Percentiles rank a stretch among this genome's conserved stretches.
Evolutionary conservation across 1,140 invertebrate species (phyloP).

Genomic region (Cylas formicarius): DNA sequence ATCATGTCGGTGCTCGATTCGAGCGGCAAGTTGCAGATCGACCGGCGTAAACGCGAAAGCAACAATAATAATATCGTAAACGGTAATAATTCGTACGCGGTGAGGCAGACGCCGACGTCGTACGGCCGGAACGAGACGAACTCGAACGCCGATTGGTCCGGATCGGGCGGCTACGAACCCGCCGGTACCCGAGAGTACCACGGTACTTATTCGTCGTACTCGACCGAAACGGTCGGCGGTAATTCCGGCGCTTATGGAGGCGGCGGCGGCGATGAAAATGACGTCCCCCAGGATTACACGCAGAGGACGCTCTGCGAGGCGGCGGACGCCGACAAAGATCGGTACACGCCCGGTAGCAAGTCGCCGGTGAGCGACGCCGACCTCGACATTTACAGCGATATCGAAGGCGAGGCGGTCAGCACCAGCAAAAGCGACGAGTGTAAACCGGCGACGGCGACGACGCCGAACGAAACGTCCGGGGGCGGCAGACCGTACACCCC

Average conservation of each 20-base stretch:
- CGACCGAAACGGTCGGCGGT: not conserved
- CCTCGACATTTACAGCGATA: constrained; percentile 51
- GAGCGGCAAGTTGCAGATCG: constrained; percentile 32
- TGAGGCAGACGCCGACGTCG: constrained; percentile 8
- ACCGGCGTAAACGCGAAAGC: constrained; percentile 15
- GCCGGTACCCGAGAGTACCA: not conserved
- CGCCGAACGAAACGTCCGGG: too few relatives aligned
- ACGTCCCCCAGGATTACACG: constrained; percentile 36
- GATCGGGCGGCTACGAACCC: not conserved
- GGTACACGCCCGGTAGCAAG: constrained; percentile 12
- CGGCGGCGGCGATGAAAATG: constrained; percentile 13
- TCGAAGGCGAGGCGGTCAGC: constrained; percentile 46
- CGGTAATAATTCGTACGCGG: constrained; percentile 14
- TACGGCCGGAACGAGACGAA: not conserved
- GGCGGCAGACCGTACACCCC: constrained; percentile 41
- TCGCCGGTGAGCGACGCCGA: constrained; percentile 41
- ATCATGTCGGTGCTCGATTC: constrained; percentile 49
- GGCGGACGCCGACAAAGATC: constrained; percentile 13
- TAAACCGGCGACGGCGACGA: constrained; percentile 41
- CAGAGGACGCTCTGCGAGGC: constrained; percentile 27
- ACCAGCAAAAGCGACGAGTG: constrained; percentile 30
- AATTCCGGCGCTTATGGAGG: not conserved
- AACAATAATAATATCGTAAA: constrained; percentile 12
- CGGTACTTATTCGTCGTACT: too few relatives aligned
- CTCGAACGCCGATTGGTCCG: not conserved